Conservation (phyloP, 2,113 vertebrate species). For the Sylvilagus bachmani region DNA sequence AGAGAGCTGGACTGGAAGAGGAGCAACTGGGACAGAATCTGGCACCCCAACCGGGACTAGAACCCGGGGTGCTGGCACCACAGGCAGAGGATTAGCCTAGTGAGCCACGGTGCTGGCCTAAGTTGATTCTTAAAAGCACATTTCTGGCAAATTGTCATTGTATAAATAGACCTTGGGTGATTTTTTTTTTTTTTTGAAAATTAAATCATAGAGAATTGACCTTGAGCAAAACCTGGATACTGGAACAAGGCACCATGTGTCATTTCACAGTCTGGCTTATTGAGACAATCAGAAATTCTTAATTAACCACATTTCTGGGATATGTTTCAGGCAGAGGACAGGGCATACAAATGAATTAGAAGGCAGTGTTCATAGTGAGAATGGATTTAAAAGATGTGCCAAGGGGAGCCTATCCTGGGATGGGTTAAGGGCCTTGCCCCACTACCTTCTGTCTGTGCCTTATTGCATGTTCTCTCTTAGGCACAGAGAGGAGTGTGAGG, state of each 20-base stretch:
- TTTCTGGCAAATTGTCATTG: constrained; percentile 6
- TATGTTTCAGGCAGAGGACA: background rate
- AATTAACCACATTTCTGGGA: background rate
- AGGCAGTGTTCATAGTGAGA: background rate
- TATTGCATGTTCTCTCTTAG: background rate
- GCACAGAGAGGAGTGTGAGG: background rate
- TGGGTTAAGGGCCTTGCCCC: background rate
- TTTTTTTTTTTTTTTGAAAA: background rate
- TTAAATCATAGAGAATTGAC: constrained; percentile 5
- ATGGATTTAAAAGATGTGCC: background rate
- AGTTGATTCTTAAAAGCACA: background rate
- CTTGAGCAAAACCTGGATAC: background rate
- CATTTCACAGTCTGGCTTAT: background rate
- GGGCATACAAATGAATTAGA: background rate
- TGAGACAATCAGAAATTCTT: background rate
- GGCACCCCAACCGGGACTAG: no score
- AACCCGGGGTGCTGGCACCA: no score
- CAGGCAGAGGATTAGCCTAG: no score
- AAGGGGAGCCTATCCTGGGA: background rate
- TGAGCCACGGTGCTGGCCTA: no score
- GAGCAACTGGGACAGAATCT: no score
- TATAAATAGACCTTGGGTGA: background rate
- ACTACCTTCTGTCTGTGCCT: background rate
- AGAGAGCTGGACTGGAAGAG: no score
- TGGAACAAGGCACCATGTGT: background rate